Conservation (phyloP, 2,113 vertebrate species). For the Bubo blakistoni region DNA sequence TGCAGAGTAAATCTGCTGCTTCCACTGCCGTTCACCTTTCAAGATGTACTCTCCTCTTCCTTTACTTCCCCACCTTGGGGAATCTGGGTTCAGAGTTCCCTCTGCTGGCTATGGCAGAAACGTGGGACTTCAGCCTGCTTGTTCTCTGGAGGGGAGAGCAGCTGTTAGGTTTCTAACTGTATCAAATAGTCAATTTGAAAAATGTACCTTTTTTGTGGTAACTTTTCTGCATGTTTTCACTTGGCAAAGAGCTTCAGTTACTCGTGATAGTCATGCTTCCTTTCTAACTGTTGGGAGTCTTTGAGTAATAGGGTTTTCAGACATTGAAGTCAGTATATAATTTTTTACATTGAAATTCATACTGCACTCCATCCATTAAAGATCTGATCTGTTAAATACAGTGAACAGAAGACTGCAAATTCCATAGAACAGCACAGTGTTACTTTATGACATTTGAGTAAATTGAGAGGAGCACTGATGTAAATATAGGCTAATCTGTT, state of each 20-base stretch:
- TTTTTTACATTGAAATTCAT: neutral
- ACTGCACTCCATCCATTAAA: neutral
- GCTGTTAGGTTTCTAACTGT: neutral
- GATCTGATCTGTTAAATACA: neutral
- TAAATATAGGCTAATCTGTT: neutral
- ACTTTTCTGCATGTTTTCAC: neutral
- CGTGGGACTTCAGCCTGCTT: neutral
- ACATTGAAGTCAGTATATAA: neutral
- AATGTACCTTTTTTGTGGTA: neutral
- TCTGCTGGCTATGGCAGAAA: neutral
- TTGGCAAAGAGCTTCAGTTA: neutral
- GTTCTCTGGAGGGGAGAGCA: neutral
- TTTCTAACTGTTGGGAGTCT: neutral
- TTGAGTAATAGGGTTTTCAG: neutral
- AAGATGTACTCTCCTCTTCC: neutral
- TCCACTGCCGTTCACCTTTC: neutral
- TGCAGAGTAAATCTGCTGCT: neutral
- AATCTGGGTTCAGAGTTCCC: constrained; percentile 13
- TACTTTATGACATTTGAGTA: neutral
- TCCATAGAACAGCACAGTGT: neutral
- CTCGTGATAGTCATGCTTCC: neutral
- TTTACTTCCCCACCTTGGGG: neutral
- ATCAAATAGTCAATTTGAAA: neutral
- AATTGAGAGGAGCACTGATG: neutral
- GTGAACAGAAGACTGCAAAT: neutral